These are phyloP conservation scores for Stylophora pistillata DNA, from an alignment of 64 coral and sea anemone genomes.

Conservation along the genomic window DNA sequence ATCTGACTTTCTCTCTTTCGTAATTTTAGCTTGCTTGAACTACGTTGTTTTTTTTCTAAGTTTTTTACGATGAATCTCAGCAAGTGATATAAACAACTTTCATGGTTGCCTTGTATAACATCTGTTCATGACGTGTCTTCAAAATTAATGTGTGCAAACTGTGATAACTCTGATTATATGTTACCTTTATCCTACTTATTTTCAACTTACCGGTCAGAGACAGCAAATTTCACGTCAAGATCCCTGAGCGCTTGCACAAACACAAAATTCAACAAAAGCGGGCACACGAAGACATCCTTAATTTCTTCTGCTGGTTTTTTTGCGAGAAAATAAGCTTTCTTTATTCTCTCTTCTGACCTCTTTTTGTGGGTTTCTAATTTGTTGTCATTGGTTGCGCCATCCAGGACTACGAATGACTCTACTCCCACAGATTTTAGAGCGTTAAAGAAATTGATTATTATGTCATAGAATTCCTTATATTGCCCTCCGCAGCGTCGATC, in stretches of 20 bases:
- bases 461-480: constrained; percentile 42
- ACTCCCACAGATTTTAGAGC: constrained; percentile 15
- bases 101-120: no score
- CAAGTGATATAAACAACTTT: no score
- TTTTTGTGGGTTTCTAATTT: constrained; percentile 51
- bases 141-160: no score
- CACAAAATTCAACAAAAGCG: constrained; percentile 25
- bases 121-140: neutral
- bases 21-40: no score
- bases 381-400: constrained; percentile 62
- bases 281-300: constrained; percentile 23
- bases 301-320: neutral
- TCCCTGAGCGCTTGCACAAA: constrained; percentile 61
- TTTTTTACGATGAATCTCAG: no score
- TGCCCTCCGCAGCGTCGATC: constrained; percentile 64
- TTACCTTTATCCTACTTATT: no score
- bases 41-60: no score
- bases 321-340: constrained; percentile 20
- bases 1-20: no score
- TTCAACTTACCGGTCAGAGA: constrained; percentile 66
- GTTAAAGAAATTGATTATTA: constrained; percentile 43
- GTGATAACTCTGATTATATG: no score
- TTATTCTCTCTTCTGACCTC: constrained; percentile 25
- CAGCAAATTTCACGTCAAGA: constrained; percentile 44
- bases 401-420: constrained; percentile 58